These are phyloP conservation scores for Lichenostomus cassidix DNA, from an alignment of 2,113 vertebrate species.

Conservation along the genomic window DNA sequence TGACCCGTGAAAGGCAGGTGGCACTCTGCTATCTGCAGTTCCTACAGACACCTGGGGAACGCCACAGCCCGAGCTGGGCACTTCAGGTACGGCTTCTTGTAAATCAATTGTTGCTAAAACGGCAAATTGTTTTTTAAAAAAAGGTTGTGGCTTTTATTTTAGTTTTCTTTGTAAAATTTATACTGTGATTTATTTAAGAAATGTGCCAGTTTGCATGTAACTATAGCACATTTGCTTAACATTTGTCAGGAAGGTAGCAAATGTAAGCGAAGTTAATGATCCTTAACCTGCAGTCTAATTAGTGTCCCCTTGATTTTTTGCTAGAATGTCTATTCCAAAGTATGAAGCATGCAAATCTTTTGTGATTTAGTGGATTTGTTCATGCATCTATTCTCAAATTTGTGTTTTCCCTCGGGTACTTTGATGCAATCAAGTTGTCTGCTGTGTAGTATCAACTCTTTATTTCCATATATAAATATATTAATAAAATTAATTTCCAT, in stretches of 20 bases:
- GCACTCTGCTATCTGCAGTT: conserved; percentile 28
- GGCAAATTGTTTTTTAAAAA: not conserved
- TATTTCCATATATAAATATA: not conserved
- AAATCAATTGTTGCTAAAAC: not conserved
- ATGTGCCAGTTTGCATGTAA: not conserved
- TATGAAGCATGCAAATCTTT: not conserved
- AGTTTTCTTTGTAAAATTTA: not conserved
- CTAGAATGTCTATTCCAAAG: not conserved
- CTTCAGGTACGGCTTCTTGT: not conserved
- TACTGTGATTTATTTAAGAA: not conserved
- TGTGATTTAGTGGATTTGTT: not conserved
- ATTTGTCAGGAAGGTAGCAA: not conserved
- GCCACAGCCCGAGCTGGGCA: not conserved
- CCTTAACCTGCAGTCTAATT: not conserved
- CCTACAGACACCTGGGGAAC: not conserved
- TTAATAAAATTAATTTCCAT: not conserved
- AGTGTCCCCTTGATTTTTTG: not conserved
- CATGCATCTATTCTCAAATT: not conserved
- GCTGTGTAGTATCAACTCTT: not conserved
- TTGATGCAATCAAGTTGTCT: not conserved
- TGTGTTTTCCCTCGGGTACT: not conserved
- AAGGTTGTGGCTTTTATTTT: not conserved
- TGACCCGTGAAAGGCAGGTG: conserved; percentile 25
- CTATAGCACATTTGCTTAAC: not conserved
- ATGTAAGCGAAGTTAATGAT: not conserved